Evolutionary conservation across 92 coral and sea anemone species (phyloP), one percentile per base, ranked within the genome.

Genomic region (Diadumene lineata): DNA sequence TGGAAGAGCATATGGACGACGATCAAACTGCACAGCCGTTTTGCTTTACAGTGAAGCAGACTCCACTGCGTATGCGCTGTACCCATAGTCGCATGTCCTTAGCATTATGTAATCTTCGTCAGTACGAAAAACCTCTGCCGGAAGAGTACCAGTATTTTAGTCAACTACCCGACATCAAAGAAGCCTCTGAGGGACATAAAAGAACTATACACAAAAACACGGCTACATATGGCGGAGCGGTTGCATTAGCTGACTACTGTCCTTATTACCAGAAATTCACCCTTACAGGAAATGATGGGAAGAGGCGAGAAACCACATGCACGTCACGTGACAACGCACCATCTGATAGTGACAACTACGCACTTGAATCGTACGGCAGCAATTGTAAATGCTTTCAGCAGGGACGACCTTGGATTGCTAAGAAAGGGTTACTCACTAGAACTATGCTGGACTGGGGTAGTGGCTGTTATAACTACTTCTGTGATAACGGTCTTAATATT

Each of bases 401-500:
- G 69, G 99, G 97, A 32, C 80, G 84, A 21, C 89, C 74, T 9
- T 96, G 99, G 99, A 69, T 79, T 1, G 99, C 97, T 9, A 85
- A 86, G 78, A 92, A 83, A 67, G 93, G 90, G 27, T 79, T 84
- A 7, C 48, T 96, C 33, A 96, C 99, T 2, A 79, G 99, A 29
- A 96, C 99, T 10, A 96, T 96, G 99, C 75, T 96, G 1, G 99
- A 96, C 76, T 96, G 99, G 99, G 99, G 99, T 0, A 96, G 99
- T 62, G 99, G 99, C 0, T 96, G 99, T 64, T 96, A 96, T 26
- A 88, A 72, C 34, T 88, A 79, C 75, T 72, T 77, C 26, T 96
- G 99, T 74, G 75, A 84, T 15, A 87, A 85, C 27, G 92, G 87
- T 7, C 66, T 96, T 22, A 69, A 92, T 66, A 38, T 96, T 27